Conservation (phyloP, 2,113 vertebrate genomes). For the Xiphophorus hellerii region DNA sequence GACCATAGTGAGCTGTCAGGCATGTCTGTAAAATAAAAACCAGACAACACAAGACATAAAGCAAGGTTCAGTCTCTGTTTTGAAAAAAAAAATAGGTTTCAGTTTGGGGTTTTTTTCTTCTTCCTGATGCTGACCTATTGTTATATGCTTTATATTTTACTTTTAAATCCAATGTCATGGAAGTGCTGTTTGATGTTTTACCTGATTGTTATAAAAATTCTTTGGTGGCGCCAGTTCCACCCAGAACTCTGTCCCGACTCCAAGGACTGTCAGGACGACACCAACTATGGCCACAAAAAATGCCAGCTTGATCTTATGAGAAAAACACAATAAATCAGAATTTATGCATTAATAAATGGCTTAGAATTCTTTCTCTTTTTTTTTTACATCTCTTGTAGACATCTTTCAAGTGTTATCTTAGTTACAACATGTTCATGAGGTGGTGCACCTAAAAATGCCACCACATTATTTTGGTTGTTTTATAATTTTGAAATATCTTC, state of each 20-base stretch:
- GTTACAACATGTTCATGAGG: background rate
- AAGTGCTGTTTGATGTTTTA: conserved; percentile 6
- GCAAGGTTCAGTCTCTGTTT: background rate
- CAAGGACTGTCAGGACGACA: conserved; percentile 84
- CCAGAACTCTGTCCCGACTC: conserved; percentile 92
- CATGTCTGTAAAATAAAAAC: conserved; percentile 73
- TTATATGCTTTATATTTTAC: background rate
- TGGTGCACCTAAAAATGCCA: too few species aligned
- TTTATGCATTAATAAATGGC: background rate
- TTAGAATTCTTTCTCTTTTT: too few species aligned
- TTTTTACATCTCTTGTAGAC: background rate
- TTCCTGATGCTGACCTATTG: too few species aligned
- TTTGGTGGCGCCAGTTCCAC: conserved; percentile 86
- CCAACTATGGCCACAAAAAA: conserved; percentile 85
- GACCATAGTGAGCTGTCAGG: conserved; percentile 83
- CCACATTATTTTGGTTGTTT: too few species aligned
- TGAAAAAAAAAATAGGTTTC: too few species aligned
- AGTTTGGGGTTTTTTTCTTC: too few species aligned
- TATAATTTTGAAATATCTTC: too few species aligned
- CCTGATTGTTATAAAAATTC: conserved; percentile 81
- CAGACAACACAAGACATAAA: background rate
- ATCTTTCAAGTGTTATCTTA: background rate
- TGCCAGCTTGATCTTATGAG: conserved; percentile 81
- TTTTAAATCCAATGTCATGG: background rate
- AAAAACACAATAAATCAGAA: background rate